phyloP scores from a whole-genome alignment of 2,888 invertebrate genomes.

The Deilephila elpenor region DNA sequence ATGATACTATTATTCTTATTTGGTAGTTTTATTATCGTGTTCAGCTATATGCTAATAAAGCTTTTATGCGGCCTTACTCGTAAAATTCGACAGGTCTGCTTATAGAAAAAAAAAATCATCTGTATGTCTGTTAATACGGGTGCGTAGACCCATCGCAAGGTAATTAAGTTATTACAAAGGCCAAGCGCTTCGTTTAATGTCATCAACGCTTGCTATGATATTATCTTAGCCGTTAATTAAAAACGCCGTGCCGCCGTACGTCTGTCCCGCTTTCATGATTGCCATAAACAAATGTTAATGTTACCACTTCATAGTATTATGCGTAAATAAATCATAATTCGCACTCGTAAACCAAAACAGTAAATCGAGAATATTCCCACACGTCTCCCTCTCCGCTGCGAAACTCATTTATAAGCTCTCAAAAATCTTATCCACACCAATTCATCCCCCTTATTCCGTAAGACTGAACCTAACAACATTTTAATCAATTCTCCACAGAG shows the following conservation, averaged over 20 bases:
- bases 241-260: not conserved
- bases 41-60: slow-evolving; percentile 21
- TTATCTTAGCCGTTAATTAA: slow-evolving; percentile 2
- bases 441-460: slow-evolving; percentile 75
- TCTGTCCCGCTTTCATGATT: not conserved
- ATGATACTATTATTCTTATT: slow-evolving; percentile 54
- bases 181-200: slow-evolving; percentile 21
- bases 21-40: slow-evolving; percentile 41
- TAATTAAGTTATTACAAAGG: slow-evolving; percentile 9
- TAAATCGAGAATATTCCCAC: slow-evolving; percentile 17
- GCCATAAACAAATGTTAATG: no score
- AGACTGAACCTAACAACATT: slow-evolving; percentile 82
- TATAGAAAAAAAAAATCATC: slow-evolving; percentile 27
- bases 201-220: slow-evolving; percentile 10
- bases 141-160: slow-evolving; percentile 37
- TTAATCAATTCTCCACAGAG: slow-evolving; percentile 84
- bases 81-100: not conserved
- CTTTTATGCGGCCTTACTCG: not conserved
- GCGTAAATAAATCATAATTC: no score
- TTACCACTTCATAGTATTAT: no score
- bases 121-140: slow-evolving; percentile 33
- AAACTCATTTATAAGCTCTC: slow-evolving; percentile 69
- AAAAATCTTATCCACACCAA: slow-evolving; percentile 68
- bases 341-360: not conserved
- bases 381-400: slow-evolving; percentile 30